Conservation (phyloP, 1,140 invertebrate genomes). For the Andrena cerasifolii region DNA sequence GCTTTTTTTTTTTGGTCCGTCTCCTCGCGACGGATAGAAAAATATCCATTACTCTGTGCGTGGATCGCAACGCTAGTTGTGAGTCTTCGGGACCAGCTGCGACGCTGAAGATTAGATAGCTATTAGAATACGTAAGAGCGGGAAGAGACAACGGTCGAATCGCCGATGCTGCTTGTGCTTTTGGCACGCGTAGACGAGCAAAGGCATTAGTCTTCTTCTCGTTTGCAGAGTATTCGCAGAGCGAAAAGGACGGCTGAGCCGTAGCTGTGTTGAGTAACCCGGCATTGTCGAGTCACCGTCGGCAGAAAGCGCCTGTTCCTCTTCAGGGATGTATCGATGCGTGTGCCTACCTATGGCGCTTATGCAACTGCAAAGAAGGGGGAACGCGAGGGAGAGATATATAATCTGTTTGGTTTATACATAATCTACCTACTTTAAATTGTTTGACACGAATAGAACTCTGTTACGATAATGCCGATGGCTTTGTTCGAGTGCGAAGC, state of each 20-base stretch:
- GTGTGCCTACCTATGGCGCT: constrained; percentile 16
- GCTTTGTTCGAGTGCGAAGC: constrained; percentile 39
- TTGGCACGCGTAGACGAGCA: too few relatives aligned
- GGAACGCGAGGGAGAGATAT: not conserved
- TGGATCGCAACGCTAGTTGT: too few relatives aligned
- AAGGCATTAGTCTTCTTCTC: too few relatives aligned
- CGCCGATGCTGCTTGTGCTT: too few relatives aligned
- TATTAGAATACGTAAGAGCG: not conserved
- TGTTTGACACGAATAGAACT: constrained; percentile 59
- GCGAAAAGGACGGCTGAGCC: too few relatives aligned
- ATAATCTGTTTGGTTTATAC: constrained; percentile 7
- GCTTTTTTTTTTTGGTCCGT: too few relatives aligned
- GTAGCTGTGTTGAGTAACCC: too few relatives aligned
- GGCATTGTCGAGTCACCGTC: not conserved
- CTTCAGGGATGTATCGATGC: constrained; percentile 13
- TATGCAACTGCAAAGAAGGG: constrained; percentile 35
- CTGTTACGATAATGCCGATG: constrained; percentile 13
- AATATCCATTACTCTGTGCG: too few relatives aligned
- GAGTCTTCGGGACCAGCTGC: too few relatives aligned
- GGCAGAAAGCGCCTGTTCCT: not conserved
- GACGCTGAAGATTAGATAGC: not conserved
- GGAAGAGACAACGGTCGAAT: too few relatives aligned
- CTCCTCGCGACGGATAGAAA: too few relatives aligned
- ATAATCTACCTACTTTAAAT: constrained; percentile 50
- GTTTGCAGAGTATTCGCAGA: too few relatives aligned